These are phyloP conservation scores for Microcebus murinus DNA, from an alignment of 2,113 vertebrate species.

Conservation along the genomic window DNA sequence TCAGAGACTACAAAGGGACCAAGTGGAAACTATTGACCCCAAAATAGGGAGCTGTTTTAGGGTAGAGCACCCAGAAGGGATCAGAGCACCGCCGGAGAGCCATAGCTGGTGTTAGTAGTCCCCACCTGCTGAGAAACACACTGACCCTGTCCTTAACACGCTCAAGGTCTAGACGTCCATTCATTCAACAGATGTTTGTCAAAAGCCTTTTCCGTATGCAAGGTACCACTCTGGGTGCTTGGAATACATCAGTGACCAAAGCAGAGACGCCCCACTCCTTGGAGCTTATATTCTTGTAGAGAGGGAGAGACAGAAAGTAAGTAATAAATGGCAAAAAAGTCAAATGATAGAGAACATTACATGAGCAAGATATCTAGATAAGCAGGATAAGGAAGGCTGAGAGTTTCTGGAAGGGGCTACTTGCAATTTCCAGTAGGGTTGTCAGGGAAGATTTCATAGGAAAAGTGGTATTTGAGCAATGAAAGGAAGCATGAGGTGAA, in stretches of 20 bases:
- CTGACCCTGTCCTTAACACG: fast-evolving
- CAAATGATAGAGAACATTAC: too few relatives aligned
- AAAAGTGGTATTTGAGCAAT: neutral
- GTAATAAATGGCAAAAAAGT: neutral
- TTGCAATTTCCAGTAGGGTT: neutral
- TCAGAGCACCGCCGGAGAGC: too few relatives aligned
- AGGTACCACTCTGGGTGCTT: neutral
- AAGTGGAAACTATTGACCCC: neutral
- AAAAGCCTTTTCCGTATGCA: neutral
- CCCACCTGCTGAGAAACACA: neutral
- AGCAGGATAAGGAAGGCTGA: neutral
- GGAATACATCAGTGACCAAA: neutral
- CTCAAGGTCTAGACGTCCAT: neutral
- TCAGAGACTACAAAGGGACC: neutral
- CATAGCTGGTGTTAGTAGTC: neutral
- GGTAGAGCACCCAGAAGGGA: neutral
- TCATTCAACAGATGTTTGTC: neutral
- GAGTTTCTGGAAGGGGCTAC: neutral
- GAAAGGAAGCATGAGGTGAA: neutral
- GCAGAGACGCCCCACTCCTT: neutral
- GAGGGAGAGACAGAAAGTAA: neutral
- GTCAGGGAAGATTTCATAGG: neutral
- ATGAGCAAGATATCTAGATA: too few relatives aligned
- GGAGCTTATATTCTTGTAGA: neutral
- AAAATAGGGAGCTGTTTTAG: neutral